Conservation (phyloP, 2,797 vertebrate genomes). For the Semaprochilodus insignis region DNA sequence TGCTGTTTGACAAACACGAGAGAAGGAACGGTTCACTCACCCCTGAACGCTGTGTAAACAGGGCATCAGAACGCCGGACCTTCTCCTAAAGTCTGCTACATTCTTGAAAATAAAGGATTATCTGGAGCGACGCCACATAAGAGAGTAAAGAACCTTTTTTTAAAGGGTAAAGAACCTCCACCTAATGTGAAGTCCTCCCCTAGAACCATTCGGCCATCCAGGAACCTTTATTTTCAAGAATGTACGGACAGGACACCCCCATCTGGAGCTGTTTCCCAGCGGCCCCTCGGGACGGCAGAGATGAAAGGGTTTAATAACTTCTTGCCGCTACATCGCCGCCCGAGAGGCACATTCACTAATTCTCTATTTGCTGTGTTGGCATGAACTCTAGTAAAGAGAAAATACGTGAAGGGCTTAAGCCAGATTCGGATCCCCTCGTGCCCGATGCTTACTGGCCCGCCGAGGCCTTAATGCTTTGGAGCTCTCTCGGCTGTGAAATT, state of each 20-base stretch:
- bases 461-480: background rate
- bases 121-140: background rate
- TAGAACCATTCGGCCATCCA: background rate
- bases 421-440: background rate
- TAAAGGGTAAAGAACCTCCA: background rate
- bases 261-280: conserved; percentile 22
- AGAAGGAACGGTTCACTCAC: conserved; percentile 15
- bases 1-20: conserved; percentile 32
- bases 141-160: background rate
- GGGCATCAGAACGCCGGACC: conserved; percentile 28
- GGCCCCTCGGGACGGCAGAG: conserved; percentile 11
- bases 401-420: background rate
- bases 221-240: background rate
- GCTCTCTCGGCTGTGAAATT: background rate
- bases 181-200: background rate
- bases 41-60: conserved; percentile 39
- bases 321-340: background rate
- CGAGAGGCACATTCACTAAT: background rate
- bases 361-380: background rate
- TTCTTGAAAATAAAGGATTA: background rate
- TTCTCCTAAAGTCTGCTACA: conserved; percentile 31
- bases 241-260: background rate
- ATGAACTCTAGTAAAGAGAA: background rate
- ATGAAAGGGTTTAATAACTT: background rate
- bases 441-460: background rate